These are phyloP conservation scores for Heteromyza rotundicornis DNA, from an alignment of 2,888 invertebrate genomes.

Conservation along the genomic window DNA sequence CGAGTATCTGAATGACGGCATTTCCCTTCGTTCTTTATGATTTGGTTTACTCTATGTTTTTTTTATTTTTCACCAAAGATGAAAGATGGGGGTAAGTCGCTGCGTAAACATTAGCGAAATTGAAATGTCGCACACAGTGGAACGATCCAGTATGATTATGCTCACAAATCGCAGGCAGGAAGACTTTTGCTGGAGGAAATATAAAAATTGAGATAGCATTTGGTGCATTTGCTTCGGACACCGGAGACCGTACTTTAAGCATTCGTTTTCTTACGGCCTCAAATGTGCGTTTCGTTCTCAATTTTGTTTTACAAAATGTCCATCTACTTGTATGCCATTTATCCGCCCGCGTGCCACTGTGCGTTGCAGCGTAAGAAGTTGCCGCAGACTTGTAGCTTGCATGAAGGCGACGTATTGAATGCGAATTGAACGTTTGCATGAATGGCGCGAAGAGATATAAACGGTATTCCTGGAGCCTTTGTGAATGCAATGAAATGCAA, in stretches of 20 bases:
- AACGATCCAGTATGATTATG: constrained; percentile 14
- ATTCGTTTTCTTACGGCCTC: too few species aligned
- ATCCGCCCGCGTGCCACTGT: too few species aligned
- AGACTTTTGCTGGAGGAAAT: too few species aligned
- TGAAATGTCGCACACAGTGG: constrained; percentile 31
- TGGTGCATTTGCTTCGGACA: too few species aligned
- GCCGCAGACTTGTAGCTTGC: too few species aligned
- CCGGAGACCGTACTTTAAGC: too few species aligned
- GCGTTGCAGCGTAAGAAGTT: too few species aligned
- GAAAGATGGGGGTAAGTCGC: constrained; percentile 35
- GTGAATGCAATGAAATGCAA: constrained; percentile 34
- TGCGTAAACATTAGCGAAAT: constrained; percentile 48
- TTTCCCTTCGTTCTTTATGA: constrained; percentile 6
- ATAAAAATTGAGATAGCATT: too few species aligned
- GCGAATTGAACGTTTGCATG: constrained; percentile 41
- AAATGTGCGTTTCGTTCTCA: too few species aligned
- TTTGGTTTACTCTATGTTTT: constrained; percentile 7
- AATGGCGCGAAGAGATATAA: constrained; percentile 46
- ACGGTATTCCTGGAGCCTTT: constrained; percentile 44
- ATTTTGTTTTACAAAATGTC: too few species aligned
- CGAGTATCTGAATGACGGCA: constrained; percentile 9
- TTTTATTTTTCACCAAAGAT: neutral
- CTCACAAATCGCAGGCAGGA: too few species aligned
- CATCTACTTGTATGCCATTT: too few species aligned
- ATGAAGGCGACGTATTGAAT: constrained; percentile 27